phyloP scores from a whole-genome alignment of 2,888 invertebrate genomes.

The Tipula confusa region DNA sequence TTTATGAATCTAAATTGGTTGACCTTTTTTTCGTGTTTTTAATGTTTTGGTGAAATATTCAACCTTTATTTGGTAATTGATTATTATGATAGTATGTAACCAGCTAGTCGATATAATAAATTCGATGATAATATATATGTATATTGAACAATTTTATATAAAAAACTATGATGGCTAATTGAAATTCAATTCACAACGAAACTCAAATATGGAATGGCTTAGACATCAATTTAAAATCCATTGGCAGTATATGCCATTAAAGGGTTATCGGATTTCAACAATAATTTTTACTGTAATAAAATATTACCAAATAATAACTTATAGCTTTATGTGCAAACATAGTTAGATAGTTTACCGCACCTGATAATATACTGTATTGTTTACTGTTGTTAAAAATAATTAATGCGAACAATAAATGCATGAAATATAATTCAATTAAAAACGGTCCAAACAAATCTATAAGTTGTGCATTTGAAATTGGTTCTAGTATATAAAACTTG shows the following conservation, averaged over 20 bases:
- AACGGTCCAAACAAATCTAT: no score
- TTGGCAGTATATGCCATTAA: not conserved
- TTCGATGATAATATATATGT: not conserved
- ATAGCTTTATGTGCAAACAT: not conserved
- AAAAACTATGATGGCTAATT: not conserved
- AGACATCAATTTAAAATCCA: not conserved
- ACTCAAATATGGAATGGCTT: not conserved
- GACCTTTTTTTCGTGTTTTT: not conserved
- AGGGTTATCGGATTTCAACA: not conserved
- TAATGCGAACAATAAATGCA: not conserved
- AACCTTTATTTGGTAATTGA: not conserved
- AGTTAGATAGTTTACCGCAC: not conserved
- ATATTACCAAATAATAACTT: conserved; percentile 12
- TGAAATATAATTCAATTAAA: not conserved
- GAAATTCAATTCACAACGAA: not conserved
- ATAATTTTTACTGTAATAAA: not conserved
- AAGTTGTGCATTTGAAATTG: no score
- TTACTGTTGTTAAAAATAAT: not conserved
- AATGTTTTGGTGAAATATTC: not conserved
- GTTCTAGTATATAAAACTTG: no score
- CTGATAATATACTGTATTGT: not conserved
- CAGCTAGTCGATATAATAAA: not conserved
- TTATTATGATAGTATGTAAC: not conserved
- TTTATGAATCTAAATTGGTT: not conserved
- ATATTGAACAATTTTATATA: not conserved